Conservation (phyloP, 2,113 vertebrate species). For the Martes martes region DNA sequence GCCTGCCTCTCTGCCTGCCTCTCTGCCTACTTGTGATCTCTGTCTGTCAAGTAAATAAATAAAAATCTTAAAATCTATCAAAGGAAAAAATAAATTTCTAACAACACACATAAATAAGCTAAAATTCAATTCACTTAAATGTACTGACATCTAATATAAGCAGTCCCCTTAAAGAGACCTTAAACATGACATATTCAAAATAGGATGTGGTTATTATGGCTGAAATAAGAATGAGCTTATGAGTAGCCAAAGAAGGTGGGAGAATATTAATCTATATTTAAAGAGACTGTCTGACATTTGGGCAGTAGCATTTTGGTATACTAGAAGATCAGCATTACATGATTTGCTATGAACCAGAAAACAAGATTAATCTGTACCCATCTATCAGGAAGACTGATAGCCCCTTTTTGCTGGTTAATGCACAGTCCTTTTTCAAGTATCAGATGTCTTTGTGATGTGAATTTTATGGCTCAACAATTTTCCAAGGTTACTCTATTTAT, state of each 20-base stretch:
- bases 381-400: constrained; percentile 73
- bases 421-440: constrained; percentile 61
- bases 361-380: constrained; percentile 70
- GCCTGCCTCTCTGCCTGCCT: no score
- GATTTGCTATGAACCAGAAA: constrained; percentile 69
- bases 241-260: background rate
- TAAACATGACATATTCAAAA: constrained; percentile 16
- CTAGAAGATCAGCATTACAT: constrained; percentile 51
- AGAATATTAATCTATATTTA: constrained; percentile 59
- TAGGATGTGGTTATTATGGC: background rate
- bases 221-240: background rate
- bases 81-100: background rate
- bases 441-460: constrained; percentile 60
- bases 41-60: no score
- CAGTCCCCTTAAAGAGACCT: rapidly evolving
- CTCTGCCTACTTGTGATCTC: no score
- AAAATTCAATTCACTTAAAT: background rate
- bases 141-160: background rate
- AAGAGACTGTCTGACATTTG: constrained; percentile 44
- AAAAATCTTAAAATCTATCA: background rate
- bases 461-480: constrained; percentile 67
- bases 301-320: background rate
- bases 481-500: constrained; percentile 73
- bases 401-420: constrained; percentile 26
- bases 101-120: background rate